These are phyloP conservation scores for Oscarella lobularis DNA, from an alignment of 37 sponge, comb jelly and placozoan genomes.

Conservation along the genomic window DNA sequence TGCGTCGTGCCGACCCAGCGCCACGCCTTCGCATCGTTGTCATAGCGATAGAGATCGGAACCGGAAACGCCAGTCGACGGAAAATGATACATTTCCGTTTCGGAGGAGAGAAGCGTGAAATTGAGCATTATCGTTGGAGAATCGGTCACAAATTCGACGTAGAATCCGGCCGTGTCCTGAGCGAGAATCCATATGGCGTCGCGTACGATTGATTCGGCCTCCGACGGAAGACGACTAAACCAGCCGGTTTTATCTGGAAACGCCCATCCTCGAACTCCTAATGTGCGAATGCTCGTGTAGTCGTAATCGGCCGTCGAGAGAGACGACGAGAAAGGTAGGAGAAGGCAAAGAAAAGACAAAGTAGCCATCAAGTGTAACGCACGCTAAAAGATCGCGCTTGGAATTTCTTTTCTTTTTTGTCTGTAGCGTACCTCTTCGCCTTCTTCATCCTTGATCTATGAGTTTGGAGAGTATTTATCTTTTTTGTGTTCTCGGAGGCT, in stretches of 20 bases:
- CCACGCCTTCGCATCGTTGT: not conserved
- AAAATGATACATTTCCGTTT: not conserved
- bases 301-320: too few species aligned
- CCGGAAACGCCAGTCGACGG: slow-evolving; percentile 1
- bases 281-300: too few species aligned
- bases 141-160: not conserved
- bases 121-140: not conserved
- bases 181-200: not conserved
- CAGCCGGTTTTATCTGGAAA: not conserved
- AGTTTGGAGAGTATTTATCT: too few species aligned
- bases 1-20: not conserved
- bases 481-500: too few species aligned
- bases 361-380: too few species aligned
- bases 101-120: not conserved
- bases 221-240: not conserved
- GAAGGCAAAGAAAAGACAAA: too few species aligned
- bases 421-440: too few species aligned
- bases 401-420: too few species aligned
- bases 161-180: not conserved
- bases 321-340: too few species aligned
- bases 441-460: too few species aligned
- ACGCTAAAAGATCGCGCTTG: too few species aligned
- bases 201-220: not conserved
- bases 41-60: not conserved
- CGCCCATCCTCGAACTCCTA: not conserved